phyloP scores from a whole-genome alignment of 2,113 vertebrate species.

The Neodon shergylaensis region DNA sequence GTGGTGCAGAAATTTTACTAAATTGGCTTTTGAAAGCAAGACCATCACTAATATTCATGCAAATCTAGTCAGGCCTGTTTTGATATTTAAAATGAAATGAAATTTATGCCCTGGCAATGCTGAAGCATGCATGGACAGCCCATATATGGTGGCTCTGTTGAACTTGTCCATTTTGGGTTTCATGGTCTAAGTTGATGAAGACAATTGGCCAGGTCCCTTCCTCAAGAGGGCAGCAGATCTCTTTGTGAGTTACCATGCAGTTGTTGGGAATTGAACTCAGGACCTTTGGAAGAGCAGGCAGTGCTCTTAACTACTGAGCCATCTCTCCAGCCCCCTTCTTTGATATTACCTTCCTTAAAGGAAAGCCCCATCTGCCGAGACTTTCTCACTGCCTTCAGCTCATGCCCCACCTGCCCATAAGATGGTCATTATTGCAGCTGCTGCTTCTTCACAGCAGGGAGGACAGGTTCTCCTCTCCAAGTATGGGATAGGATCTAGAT shows the following conservation, averaged over 20 bases:
- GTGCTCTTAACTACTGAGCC: too few relatives aligned
- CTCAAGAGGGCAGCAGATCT: too few relatives aligned
- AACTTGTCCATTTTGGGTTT: too few relatives aligned
- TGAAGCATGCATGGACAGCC: too few relatives aligned
- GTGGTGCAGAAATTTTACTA: neutral
- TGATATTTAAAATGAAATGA: neutral
- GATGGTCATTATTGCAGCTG: neutral
- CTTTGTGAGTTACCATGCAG: too few relatives aligned
- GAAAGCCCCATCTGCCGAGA: neutral
- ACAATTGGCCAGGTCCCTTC: too few relatives aligned
- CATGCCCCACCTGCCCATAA: neutral
- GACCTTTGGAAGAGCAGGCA: too few relatives aligned
- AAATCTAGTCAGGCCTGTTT: neutral
- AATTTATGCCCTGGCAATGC: too few relatives aligned
- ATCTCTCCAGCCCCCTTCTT: neutral
- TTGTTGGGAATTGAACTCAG: too few relatives aligned
- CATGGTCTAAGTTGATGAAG: too few relatives aligned
- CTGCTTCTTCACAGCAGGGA: neutral
- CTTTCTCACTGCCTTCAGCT: neutral
- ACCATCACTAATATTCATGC: neutral
- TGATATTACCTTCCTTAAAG: neutral
- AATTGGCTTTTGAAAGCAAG: neutral
- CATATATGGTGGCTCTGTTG: too few relatives aligned
- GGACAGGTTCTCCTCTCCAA: neutral
- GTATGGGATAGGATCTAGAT: neutral